phyloP scores from a whole-genome alignment of 2,113 vertebrate genomes.

The Hippolais icterina region DNA sequence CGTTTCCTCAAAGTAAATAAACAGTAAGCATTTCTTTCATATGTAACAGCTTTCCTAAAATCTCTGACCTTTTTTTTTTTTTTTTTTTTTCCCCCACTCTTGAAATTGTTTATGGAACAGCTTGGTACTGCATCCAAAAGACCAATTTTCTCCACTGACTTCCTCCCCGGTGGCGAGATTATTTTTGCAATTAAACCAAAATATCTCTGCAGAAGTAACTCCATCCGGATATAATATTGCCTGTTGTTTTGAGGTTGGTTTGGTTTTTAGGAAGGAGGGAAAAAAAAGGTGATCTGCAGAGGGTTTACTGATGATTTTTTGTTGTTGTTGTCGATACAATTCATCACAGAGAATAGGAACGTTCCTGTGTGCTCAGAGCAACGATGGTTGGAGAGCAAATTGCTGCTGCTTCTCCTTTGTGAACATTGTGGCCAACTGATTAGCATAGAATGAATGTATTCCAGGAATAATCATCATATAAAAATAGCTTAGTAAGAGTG shows the following conservation, averaged over 20 bases:
- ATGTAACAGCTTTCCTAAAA: slow-evolving; percentile 68
- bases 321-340: slow-evolving; percentile 47
- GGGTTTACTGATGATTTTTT: slow-evolving; percentile 24
- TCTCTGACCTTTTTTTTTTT: slow-evolving; percentile 23
- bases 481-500: slow-evolving; percentile 74
- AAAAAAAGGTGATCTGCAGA: slow-evolving; percentile 55
- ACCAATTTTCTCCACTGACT: slow-evolving; percentile 71
- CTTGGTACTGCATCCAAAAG: slow-evolving; percentile 69
- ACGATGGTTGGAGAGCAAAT: slow-evolving; percentile 46
- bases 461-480: slow-evolving; percentile 71
- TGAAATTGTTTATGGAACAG: slow-evolving; percentile 71
- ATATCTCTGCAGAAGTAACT: slow-evolving; percentile 71
- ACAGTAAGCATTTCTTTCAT: slow-evolving; percentile 82
- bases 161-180: slow-evolving; percentile 64
- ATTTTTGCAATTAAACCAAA: slow-evolving; percentile 77
- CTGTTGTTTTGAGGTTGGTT: background rate
- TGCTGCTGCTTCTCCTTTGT: slow-evolving; percentile 62
- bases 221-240: slow-evolving; percentile 60
- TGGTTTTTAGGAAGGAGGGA: slow-evolving; percentile 39
- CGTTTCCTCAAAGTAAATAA: slow-evolving; percentile 89
- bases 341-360: slow-evolving; percentile 32
- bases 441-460: slow-evolving; percentile 71
- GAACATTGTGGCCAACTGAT: slow-evolving; percentile 61
- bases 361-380: slow-evolving; percentile 44
- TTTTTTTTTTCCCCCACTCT: too few relatives aligned